Evolutionary conservation across 2,888 invertebrate species (phyloP).

Genomic region (Crematogaster levior): DNA sequence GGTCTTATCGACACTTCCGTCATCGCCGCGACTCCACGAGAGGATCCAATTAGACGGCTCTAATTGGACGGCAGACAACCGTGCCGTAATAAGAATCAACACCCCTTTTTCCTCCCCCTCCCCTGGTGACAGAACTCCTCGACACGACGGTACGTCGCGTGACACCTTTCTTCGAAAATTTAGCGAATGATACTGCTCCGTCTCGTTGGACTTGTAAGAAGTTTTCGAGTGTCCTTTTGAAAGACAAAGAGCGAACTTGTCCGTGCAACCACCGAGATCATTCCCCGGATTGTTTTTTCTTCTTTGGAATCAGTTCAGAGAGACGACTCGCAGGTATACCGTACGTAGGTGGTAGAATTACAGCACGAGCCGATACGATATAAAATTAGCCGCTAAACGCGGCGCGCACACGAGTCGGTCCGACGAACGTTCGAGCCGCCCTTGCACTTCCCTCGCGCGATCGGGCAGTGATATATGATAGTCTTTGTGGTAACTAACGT

Average conservation of each 20-base stretch:
- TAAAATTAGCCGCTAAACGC: slow-evolving; percentile 49
- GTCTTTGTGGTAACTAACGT: slow-evolving; percentile 56
- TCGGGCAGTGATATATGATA: slow-evolving; percentile 56
- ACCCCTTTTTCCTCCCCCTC: slow-evolving; percentile 50
- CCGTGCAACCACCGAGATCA: not conserved
- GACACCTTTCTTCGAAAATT: slow-evolving; percentile 59
- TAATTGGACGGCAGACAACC: slow-evolving; percentile 76
- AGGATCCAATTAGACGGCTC: slow-evolving; percentile 75
- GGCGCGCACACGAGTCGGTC: slow-evolving; percentile 37
- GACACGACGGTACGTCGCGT: slow-evolving; percentile 63
- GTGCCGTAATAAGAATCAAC: slow-evolving; percentile 71
- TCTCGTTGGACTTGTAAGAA: not conserved
- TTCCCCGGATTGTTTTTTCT: not conserved
- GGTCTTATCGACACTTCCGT: slow-evolving; percentile 76
- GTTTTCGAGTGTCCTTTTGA: slow-evolving; percentile 2
- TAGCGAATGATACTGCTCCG: not conserved
- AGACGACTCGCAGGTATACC: slow-evolving; percentile 9
- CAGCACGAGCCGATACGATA: slow-evolving; percentile 36
- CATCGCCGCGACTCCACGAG: slow-evolving; percentile 74
- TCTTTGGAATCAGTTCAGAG: not conserved
- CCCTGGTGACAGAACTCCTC: slow-evolving; percentile 28
- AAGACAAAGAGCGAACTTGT: not conserved
- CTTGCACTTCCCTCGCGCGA: slow-evolving; percentile 53
- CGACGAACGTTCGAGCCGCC: slow-evolving; percentile 31
- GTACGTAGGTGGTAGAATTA: slow-evolving; percentile 43